Evolutionary conservation across 2,797 vertebrate species (phyloP).

Genomic region (Sebastiscus albofasciatus): DNA sequence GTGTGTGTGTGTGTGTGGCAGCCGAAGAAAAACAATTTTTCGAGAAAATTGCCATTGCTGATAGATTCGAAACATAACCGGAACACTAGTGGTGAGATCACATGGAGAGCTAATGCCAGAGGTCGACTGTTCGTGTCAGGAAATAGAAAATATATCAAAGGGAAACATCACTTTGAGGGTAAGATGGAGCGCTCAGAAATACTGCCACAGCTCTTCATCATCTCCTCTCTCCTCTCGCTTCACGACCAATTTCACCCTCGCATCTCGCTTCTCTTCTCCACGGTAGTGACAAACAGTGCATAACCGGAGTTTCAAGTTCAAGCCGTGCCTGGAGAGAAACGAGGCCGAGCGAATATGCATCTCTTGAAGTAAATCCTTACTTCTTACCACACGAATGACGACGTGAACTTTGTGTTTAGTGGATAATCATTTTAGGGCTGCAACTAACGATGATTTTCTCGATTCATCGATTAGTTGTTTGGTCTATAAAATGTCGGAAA

Average conservation of each 20-base stretch:
- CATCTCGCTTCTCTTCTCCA: constrained; percentile 42
- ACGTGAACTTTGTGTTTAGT: neutral
- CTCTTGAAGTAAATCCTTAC: constrained; percentile 9
- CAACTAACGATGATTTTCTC: too few relatives aligned
- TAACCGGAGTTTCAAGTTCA: constrained; percentile 36
- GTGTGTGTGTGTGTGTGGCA: neutral
- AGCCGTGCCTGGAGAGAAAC: constrained; percentile 25
- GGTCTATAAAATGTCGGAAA: too few relatives aligned
- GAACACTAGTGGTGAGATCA: constrained; percentile 25
- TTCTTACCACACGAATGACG: neutral
- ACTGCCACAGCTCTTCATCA: constrained; percentile 52
- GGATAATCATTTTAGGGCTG: neutral
- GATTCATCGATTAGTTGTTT: too few relatives aligned
- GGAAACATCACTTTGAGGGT: constrained; percentile 47
- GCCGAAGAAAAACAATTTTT: constrained; percentile 1
- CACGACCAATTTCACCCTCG: constrained; percentile 55
- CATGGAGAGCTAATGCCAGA: constrained; percentile 47
- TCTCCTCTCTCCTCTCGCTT: constrained; percentile 42
- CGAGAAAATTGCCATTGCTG: neutral
- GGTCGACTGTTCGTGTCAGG: constrained; percentile 43
- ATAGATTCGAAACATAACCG: constrained; percentile 26
- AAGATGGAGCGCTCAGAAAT: constrained; percentile 46
- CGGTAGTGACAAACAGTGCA: constrained; percentile 44
- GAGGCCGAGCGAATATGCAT: constrained; percentile 6
- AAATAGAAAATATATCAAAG: constrained; percentile 56